phyloP scores from a whole-genome alignment of 1,140 invertebrate genomes.

The Oryctes rhinoceros region DNA sequence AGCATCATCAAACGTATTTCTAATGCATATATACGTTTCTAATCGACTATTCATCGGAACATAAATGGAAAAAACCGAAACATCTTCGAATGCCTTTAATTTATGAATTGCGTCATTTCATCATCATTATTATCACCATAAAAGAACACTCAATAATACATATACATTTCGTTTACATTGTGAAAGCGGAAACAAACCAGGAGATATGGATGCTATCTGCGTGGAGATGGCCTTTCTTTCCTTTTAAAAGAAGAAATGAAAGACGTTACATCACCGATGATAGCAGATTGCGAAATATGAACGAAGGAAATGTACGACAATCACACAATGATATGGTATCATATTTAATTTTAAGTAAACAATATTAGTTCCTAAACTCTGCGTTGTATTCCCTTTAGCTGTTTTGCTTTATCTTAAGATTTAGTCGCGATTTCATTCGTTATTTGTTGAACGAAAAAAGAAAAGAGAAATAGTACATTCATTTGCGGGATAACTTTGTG shows the following conservation, averaged over 20 bases:
- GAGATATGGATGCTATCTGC: neutral
- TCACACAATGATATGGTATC: neutral
- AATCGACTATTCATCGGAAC: neutral
- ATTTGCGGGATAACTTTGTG: too few species aligned
- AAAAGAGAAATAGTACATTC: too few species aligned
- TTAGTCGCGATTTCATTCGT: too few species aligned
- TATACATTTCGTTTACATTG: neutral
- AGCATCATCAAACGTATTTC: neutral
- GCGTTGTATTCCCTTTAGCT: neutral
- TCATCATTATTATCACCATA: neutral
- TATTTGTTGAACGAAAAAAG: too few species aligned
- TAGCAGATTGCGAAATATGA: neutral
- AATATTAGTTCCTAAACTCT: conserved; percentile 16
- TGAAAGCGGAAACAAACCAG: neutral
- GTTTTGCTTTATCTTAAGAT: neutral
- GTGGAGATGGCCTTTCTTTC: too few species aligned
- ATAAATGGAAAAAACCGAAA: neutral
- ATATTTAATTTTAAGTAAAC: conserved; percentile 19
- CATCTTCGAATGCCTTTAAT: conserved; percentile 12
- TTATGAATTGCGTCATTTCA: conserved; percentile 5
- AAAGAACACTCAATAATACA: neutral
- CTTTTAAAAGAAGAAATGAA: too few species aligned
- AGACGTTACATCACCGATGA: neutral
- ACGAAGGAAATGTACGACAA: neutral
- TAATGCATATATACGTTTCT: neutral